These are phyloP conservation scores for Drosophila mayaguana DNA, from an alignment of 2,888 invertebrate species.

Conservation along the genomic window DNA sequence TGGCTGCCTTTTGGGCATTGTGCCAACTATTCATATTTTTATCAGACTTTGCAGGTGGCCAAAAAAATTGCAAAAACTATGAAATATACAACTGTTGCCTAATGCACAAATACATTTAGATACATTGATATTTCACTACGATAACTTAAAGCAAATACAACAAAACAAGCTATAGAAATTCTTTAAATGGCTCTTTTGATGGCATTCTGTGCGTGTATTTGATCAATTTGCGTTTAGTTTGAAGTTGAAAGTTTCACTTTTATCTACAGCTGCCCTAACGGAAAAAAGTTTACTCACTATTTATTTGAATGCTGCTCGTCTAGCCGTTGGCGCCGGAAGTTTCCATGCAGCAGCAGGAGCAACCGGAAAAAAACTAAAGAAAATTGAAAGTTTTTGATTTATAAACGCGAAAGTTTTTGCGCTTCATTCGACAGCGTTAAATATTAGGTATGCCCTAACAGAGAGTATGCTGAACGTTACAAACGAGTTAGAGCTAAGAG, in stretches of 20 bases:
- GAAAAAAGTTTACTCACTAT: slow-evolving; percentile 41
- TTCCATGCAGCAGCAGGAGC: slow-evolving; percentile 28
- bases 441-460: slow-evolving; percentile 14
- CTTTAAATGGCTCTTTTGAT: slow-evolving; percentile 24
- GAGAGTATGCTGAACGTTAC: not conserved
- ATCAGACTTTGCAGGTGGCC: slow-evolving; percentile 49
- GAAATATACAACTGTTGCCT: slow-evolving; percentile 43
- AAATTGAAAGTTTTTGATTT: slow-evolving; percentile 73
- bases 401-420: slow-evolving; percentile 65
- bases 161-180: slow-evolving; percentile 1
- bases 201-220: slow-evolving; percentile 38
- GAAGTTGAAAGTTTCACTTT: slow-evolving; percentile 54
- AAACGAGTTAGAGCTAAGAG: not conserved
- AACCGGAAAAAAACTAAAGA: slow-evolving; percentile 51
- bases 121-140: slow-evolving; percentile 25
- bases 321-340: slow-evolving; percentile 64
- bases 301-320: slow-evolving; percentile 50
- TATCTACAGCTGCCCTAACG: slow-evolving; percentile 49
- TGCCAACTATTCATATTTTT: slow-evolving; percentile 57
- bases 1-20: slow-evolving; percentile 56
- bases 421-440: slow-evolving; percentile 50
- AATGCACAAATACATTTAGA: slow-evolving; percentile 62
- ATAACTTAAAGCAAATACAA: slow-evolving; percentile 26
- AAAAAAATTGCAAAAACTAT: slow-evolving; percentile 29
- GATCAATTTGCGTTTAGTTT: slow-evolving; percentile 66